Evolutionary conservation across 2,888 invertebrate species (phyloP).

Genomic region (Marronus borbonicus): DNA sequence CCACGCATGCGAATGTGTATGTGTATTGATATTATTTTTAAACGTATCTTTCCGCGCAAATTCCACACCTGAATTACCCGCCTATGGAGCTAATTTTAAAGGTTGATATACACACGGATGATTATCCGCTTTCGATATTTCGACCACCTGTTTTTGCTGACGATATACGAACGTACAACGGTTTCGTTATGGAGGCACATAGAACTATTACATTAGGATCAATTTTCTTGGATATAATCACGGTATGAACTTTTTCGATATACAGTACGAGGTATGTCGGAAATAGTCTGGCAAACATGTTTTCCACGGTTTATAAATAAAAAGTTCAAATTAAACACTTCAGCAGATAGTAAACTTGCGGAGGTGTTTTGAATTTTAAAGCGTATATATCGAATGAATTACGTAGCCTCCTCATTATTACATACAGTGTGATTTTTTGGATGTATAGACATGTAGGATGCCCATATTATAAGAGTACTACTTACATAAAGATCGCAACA

Average conservation of each 20-base stretch:
- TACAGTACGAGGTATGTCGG: not conserved
- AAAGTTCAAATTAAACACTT: not conserved
- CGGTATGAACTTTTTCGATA: not conserved
- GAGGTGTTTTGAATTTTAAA: too few relatives aligned
- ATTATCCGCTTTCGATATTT: conserved; percentile 41
- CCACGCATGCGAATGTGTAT: conserved; percentile 21
- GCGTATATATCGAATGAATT: too few relatives aligned
- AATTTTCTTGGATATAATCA: too few relatives aligned
- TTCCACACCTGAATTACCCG: conserved; percentile 43
- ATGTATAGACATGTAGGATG: too few relatives aligned
- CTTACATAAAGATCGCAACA: too few relatives aligned
- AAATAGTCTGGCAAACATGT: not conserved
- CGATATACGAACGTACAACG: not conserved
- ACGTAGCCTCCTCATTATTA: too few relatives aligned
- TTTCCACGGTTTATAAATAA: conserved; percentile 2
- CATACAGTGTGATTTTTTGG: too few relatives aligned
- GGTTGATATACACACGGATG: conserved; percentile 40
- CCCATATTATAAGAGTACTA: too few relatives aligned
- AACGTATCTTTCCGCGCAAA: conserved; percentile 44
- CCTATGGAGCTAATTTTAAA: conserved; percentile 40
- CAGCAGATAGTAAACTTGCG: not conserved
- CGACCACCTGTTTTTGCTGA: conserved; percentile 38
- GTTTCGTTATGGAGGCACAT: not conserved
- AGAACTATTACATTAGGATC: too few relatives aligned
- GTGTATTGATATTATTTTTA: conserved; percentile 43